These are phyloP conservation scores for Leptonema lineaticorne DNA, from an alignment of 1,140 invertebrate species.

Conservation along the genomic window DNA sequence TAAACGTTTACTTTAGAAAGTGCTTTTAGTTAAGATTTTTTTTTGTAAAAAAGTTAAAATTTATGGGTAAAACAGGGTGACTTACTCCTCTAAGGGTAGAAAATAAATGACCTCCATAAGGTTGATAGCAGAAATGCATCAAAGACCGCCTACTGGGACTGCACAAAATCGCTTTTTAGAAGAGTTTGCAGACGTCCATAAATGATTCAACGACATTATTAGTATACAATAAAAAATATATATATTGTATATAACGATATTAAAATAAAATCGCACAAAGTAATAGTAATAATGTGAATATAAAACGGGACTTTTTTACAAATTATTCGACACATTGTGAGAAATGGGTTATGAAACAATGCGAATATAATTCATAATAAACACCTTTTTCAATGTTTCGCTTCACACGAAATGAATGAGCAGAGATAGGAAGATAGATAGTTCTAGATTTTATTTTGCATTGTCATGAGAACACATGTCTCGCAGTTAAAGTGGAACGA, in stretches of 20 bases:
- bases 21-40: no score
- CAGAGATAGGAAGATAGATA: background rate
- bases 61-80: background rate
- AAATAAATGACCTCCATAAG: slow-evolving; percentile 16
- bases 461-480: slow-evolving; percentile 1
- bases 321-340: background rate
- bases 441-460: slow-evolving; percentile 7
- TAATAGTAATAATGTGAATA: no score
- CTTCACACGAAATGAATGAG: background rate
- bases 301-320: no score
- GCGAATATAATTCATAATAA: background rate
- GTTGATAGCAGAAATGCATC: slow-evolving; percentile 21
- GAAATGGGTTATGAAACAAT: background rate
- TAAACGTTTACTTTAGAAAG: no score
- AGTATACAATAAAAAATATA: no score
- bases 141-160: slow-evolving; percentile 13
- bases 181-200: no score
- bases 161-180: background rate
- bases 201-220: no score
- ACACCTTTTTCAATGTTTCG: background rate
- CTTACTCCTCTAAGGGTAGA: background rate
- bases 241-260: no score
- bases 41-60: no score
- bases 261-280: no score
- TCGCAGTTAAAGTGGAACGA: background rate